Evolutionary conservation across 2,113 vertebrate species (phyloP), one percentile per base, ranked within the genome.

Genomic region (Orycteropus afer): DNA sequence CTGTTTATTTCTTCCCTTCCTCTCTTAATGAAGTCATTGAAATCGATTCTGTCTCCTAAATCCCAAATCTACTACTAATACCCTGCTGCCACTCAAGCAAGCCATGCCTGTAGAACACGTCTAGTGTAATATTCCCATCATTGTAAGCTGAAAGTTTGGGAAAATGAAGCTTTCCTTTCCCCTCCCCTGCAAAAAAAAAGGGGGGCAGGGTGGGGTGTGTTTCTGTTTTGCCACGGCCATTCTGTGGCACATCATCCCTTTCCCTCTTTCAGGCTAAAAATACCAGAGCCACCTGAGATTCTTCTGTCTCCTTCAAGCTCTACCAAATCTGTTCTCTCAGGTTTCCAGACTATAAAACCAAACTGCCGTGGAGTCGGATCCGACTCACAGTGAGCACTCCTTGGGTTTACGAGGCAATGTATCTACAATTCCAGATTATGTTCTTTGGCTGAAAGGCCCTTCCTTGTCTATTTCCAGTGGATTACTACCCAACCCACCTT

Each of bases 1-100:
- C 80, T 57, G 76, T 73, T 53, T 79, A 22, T 90, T 42, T 95
- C 55, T 74, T 57, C 37, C 15, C 37, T 61, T 69, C 2, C 55
- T 86, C 23, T 45, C 65, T 89, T 89, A 69, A 42, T 55, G 45
- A 91, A 51, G 25, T 95, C 84, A 61, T 86, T 73, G 91, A 86
- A 15, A 51, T 25, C 59, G 84, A 71, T 84, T 96, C 67, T 80
- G 6, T 29, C 83, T 85, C 69, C 47, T 47, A 63, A 83, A 57
- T 55, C 22, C 13, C 49, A 53, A 59, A 42, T 49, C 61, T n/a
- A 47, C 34, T 37, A 17, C 69, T 55, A 32, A 18, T n/a, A 71
- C 37, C 65, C 22, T 57, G 55, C 83, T 80, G 82, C 32, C 53
- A 37, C 11, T n/a, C 18, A 77, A 55, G 76, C 29, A 88, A 8